Evolutionary conservation across 1,140 invertebrate species (phyloP).

Genomic region (Pachypsylla venusta): DNA sequence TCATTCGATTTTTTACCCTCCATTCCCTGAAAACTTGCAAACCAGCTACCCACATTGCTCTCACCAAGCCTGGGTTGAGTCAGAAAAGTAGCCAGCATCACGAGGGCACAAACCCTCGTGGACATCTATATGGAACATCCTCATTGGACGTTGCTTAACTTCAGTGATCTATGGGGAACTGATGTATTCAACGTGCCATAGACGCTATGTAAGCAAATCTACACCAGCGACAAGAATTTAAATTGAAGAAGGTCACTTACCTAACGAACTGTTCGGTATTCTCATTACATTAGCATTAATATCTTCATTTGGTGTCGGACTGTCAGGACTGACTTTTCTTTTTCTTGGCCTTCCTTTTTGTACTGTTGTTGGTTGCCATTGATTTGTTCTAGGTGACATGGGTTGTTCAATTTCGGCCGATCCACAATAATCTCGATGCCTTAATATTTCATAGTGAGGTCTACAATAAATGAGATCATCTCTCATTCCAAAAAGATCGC

Average conservation of each 20-base stretch:
- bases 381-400: slow-evolving; percentile 40
- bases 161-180: too few relatives aligned
- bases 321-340: slow-evolving; percentile 44
- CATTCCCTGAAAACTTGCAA: too few relatives aligned
- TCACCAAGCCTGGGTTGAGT: too few relatives aligned
- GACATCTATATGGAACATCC: too few relatives aligned
- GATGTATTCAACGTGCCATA: too few relatives aligned
- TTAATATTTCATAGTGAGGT: slow-evolving; percentile 46
- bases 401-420: slow-evolving; percentile 30
- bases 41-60: too few relatives aligned
- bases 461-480: slow-evolving; percentile 34
- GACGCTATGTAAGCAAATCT: too few relatives aligned
- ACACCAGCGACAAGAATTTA: not conserved
- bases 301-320: slow-evolving; percentile 29
- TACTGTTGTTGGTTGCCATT: slow-evolving; percentile 35
- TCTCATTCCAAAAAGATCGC: slow-evolving; percentile 79
- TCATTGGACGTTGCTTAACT: too few relatives aligned
- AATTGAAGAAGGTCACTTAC: slow-evolving; percentile 33
- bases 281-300: slow-evolving; percentile 46
- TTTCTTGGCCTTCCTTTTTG: slow-evolving; percentile 75
- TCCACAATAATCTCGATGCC: slow-evolving; percentile 23
- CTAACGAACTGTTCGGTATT: slow-evolving; percentile 48
- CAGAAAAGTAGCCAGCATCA: too few relatives aligned
- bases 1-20: too few relatives aligned
- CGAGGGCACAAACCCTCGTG: too few relatives aligned